Evolutionary conservation across 2,888 invertebrate genomes (phyloP), one percentile per base, ranked within the genome.

Genomic region (Alsophila aescularia): DNA sequence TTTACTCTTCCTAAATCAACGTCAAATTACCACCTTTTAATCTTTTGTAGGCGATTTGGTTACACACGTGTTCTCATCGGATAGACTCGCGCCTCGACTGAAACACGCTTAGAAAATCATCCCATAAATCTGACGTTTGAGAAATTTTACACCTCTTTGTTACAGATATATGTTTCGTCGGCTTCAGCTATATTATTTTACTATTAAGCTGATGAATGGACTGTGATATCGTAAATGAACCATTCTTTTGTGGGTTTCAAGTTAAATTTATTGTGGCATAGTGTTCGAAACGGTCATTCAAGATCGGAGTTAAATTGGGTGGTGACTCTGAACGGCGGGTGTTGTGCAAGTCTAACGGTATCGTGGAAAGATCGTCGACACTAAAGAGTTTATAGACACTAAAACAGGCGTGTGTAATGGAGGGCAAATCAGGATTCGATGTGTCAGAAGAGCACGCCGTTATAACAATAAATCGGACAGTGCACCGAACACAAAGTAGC

Each of bases 1-100:
- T 65, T 65, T 61, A 73, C 76, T 83, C 81, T 82, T 79, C 81
- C 81, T 90, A 90, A 88, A 90, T 90, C 90, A 90, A 90, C 72
- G 90, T 90, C 90, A 90, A 89, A 91, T 90, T 90, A 90, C 87
- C 88, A 89, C 86, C 84, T 88, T 86, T 84, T 90, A 90, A 90
- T 88, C 90, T 87, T 84, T 84, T 84, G 87, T 81, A 74, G 79
- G 76, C 81, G 86, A 87, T 90, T 85, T 73, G 82, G 87, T 91
- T 90, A 84, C 90, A 86, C 84, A 86, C 86, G 86, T 87, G 87
- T 84, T 81, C 80, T 69, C 76, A 69, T 67, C 73, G 65, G 67
- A 75, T 77, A 77, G 75, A 80, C 70, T 73, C 72, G 69, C 70
- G 58, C 60, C 64, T 64, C 15, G 71, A 67, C 81, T 85, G 79